These are phyloP conservation scores for Epicampocera succincta DNA, from an alignment of 2,888 invertebrate genomes.

Conservation along the genomic window DNA sequence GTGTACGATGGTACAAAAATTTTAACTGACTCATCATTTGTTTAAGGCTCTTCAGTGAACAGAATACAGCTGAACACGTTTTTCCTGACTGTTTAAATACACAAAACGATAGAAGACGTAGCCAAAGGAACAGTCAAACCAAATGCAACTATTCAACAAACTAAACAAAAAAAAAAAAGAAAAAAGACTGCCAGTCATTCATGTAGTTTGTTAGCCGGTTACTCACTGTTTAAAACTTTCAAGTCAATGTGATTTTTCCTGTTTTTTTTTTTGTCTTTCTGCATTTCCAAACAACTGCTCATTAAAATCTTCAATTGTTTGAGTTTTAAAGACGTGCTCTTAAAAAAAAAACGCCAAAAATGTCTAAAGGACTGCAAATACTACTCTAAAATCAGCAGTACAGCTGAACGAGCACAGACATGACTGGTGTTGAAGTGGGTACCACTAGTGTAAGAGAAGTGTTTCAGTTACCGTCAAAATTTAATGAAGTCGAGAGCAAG, in stretches of 20 bases:
- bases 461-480: too few relatives aligned
- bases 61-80: constrained; percentile 61
- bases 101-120: constrained; percentile 13
- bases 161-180: neutral
- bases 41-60: constrained; percentile 46
- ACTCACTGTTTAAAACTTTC: constrained; percentile 33
- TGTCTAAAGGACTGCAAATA: constrained; percentile 26
- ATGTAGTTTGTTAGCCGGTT: constrained; percentile 26
- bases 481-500: too few relatives aligned
- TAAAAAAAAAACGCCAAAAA: constrained; percentile 52
- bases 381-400: neutral
- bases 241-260: constrained; percentile 47
- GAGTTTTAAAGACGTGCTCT: constrained; percentile 67
- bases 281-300: constrained; percentile 55
- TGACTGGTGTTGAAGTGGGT: neutral
- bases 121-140: constrained; percentile 13
- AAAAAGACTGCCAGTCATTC: neutral
- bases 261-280: constrained; percentile 12
- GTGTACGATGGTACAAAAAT: constrained; percentile 15
- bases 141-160: constrained; percentile 29
- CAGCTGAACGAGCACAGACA: neutral
- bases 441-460: neutral
- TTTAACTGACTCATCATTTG: constrained; percentile 66
- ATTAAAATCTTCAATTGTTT: constrained; percentile 69
- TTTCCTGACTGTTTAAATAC: constrained; percentile 48